A percentile compares a stretch with the other conserved stretches of the same genome.
These are phyloP conservation scores for Gorsachius goisagi DNA, from an alignment of 2,113 vertebrate species.

Conservation along the genomic window DNA sequence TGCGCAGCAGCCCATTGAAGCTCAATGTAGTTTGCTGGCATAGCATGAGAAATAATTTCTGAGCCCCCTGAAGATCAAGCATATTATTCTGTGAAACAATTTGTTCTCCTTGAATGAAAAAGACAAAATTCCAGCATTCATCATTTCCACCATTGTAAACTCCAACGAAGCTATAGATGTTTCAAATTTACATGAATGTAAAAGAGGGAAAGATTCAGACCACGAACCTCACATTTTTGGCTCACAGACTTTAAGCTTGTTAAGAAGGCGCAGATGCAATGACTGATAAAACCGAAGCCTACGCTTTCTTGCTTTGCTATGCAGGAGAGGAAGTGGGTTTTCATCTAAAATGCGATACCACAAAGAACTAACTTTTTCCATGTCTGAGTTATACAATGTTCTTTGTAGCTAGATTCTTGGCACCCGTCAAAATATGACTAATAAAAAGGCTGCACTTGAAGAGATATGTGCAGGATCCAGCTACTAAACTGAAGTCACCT, in stretches of 20 bases:
- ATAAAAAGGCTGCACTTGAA: not conserved
- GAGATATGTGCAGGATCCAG: not conserved
- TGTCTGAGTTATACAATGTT: not conserved
- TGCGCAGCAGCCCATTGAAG: not conserved
- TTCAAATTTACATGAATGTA: slow-evolving; percentile 25
- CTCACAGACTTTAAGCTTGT: slow-evolving; percentile 4
- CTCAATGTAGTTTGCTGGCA: not conserved
- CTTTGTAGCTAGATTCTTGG: not conserved
- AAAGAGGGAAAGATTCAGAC: not conserved
- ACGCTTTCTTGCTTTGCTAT: slow-evolving; percentile 11
- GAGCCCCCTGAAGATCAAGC: not conserved
- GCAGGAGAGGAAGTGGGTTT: slow-evolving; percentile 49
- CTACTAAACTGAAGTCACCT: not conserved
- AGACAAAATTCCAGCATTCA: slow-evolving; percentile 6
- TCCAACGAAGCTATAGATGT: not conserved
- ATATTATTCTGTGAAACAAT: not conserved
- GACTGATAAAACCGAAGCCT: not conserved
- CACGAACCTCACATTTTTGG: not conserved
- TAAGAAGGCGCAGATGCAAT: not conserved
- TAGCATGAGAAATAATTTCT: not conserved
- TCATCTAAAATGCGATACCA: slow-evolving; percentile 6
- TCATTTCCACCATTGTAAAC: slow-evolving; percentile 4
- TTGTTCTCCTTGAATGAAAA: not conserved
- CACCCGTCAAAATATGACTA: slow-evolving; percentile 23
- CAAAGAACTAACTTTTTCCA: slow-evolving; percentile 34